phyloP scores from a whole-genome alignment of 2,113 vertebrate species.

The Oncorhynchus keta region DNA sequence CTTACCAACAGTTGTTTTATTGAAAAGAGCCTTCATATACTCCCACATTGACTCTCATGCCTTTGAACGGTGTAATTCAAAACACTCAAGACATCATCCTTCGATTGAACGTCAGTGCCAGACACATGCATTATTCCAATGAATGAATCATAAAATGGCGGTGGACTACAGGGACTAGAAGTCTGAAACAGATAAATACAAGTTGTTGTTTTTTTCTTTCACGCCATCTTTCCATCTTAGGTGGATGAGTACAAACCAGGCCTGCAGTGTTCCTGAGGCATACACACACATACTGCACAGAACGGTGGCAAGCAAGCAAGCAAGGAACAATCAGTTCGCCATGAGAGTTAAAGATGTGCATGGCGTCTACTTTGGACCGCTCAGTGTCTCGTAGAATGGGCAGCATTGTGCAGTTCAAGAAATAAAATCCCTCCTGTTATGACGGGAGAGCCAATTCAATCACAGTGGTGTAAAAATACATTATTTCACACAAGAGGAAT shows the following conservation, averaged over 20 bases:
- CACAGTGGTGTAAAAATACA: not conserved
- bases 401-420: not conserved
- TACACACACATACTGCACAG: not conserved
- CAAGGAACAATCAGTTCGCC: not conserved
- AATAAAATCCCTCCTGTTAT: not conserved
- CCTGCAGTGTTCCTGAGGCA: not conserved
- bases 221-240: not conserved
- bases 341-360: not conserved
- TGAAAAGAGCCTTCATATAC: not conserved
- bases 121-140: not conserved
- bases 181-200: not conserved
- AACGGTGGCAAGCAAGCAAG: not conserved
- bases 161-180: not conserved
- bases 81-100: not conserved
- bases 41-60: not conserved
- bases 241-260: not conserved
- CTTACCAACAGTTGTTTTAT: not conserved
- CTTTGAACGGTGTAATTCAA: not conserved
- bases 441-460: not conserved
- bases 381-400: not conserved
- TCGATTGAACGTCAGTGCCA: not conserved
- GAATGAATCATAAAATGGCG: not conserved
- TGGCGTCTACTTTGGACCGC: not conserved
- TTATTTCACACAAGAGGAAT: slow-evolving; percentile 15
- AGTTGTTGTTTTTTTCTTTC: not conserved